A percentile compares a stretch with the other conserved stretches of the same genome.
Evolutionary conservation across 1,140 invertebrate genomes (phyloP).

Genomic region (Ptiloglossa arizonensis): DNA sequence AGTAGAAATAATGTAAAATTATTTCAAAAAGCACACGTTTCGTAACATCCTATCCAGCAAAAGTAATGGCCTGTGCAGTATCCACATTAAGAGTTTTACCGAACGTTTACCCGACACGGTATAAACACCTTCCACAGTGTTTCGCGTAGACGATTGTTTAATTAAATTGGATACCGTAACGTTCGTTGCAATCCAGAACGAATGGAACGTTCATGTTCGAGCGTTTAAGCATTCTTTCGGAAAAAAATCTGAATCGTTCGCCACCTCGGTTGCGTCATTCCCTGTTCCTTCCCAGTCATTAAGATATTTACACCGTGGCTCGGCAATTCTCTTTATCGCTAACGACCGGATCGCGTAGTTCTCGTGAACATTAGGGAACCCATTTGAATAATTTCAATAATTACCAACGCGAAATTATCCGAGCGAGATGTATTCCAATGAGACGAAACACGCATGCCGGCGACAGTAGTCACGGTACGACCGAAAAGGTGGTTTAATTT

Average conservation of each 20-base stretch:
- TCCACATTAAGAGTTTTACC: too few relatives aligned
- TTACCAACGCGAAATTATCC: constrained; percentile 7
- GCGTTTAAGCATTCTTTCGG: neutral
- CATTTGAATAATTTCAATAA: constrained; percentile 16
- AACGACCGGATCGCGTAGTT: neutral
- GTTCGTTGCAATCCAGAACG: too few relatives aligned
- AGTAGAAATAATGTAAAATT: too few relatives aligned
- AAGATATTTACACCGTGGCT: neutral
- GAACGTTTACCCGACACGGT: too few relatives aligned
- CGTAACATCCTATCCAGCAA: too few relatives aligned
- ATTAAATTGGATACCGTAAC: too few relatives aligned
- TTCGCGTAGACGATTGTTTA: too few relatives aligned
- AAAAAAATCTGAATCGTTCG: neutral
- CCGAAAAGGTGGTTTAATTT: constrained; percentile 21
- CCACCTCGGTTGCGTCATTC: neutral
- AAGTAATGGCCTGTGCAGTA: too few relatives aligned
- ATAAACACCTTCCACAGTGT: too few relatives aligned
- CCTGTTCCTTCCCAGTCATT: neutral
- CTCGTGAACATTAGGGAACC: neutral
- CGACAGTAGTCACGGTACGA: neutral
- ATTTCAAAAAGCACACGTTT: too few relatives aligned
- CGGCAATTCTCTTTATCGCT: constrained; percentile 5
- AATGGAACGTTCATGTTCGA: too few relatives aligned
- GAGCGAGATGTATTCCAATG: neutral
- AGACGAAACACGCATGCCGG: constrained; percentile 13